phyloP scores from a whole-genome alignment of 2,888 invertebrate genomes.

The Ptilodon capucinus region DNA sequence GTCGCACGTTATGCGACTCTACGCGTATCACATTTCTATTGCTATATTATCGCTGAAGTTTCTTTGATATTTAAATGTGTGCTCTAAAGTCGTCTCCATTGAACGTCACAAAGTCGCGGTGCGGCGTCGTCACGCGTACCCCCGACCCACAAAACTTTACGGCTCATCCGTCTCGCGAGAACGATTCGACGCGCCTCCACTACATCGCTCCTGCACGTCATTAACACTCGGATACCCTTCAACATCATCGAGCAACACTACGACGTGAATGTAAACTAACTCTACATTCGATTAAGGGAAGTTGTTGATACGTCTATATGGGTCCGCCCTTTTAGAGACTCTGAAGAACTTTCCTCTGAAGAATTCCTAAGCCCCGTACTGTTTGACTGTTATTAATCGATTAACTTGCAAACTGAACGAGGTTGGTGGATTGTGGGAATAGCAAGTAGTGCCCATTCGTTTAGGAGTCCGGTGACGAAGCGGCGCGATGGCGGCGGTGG shows the following conservation, averaged over 20 bases:
- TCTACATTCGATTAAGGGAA: neutral
- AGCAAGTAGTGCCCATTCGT: neutral
- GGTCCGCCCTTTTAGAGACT: neutral
- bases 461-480: neutral
- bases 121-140: constrained; percentile 8
- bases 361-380: neutral
- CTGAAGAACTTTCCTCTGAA: neutral
- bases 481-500: neutral
- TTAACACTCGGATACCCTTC: neutral
- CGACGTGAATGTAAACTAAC: neutral
- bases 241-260: neutral
- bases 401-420: neutral
- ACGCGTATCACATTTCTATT: neutral
- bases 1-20: neutral
- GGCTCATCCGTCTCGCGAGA: constrained; percentile 21
- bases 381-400: neutral
- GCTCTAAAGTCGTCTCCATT: constrained; percentile 4
- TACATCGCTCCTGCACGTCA: neutral
- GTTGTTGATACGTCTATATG: too few relatives aligned
- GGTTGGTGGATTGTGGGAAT: neutral
- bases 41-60: constrained; percentile 12
- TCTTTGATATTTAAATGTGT: constrained; percentile 25
- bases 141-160: constrained; percentile 32
- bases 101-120: neutral
- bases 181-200: constrained; percentile 15